These are phyloP conservation scores for Andricus grossulariae DNA, from an alignment of 1,140 invertebrate genomes.

Conservation along the genomic window DNA sequence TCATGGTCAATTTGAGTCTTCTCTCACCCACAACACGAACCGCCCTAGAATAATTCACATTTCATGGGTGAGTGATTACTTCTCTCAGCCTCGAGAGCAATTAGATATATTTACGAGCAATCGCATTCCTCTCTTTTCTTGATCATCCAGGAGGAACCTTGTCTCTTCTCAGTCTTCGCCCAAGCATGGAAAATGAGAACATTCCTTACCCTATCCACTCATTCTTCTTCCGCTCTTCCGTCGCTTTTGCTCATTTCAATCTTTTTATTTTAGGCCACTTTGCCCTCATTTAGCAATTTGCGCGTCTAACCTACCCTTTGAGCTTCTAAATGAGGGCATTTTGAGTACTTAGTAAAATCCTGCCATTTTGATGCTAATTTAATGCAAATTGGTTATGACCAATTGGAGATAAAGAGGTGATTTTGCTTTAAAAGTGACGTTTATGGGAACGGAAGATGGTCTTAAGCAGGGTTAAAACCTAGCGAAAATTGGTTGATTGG, in stretches of 20 bases:
- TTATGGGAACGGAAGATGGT: background rate
- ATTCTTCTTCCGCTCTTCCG: constrained; percentile 36
- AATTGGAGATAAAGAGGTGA: background rate
- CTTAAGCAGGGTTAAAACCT: background rate
- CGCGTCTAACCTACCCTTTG: background rate
- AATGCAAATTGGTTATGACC: background rate
- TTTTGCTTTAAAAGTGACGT: background rate
- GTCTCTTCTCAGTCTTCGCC: constrained; percentile 55
- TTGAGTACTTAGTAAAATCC: background rate
- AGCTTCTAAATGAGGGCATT: constrained; percentile 2
- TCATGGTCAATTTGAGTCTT: background rate
- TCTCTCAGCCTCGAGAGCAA: constrained; percentile 56
- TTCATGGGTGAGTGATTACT: constrained; percentile 54
- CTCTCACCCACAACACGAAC: constrained; percentile 31
- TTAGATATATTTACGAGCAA: constrained; percentile 63
- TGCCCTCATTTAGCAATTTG: constrained; percentile 12
- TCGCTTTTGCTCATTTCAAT: constrained; percentile 29
- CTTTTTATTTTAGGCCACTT: constrained; percentile 3
- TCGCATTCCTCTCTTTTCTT: constrained; percentile 50
- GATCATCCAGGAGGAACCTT: constrained; percentile 54
- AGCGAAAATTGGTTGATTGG: background rate
- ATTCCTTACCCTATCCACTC: constrained; percentile 12
- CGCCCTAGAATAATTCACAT: background rate
- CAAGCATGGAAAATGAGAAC: constrained; percentile 67
- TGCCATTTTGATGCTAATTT: constrained; percentile 2